phyloP scores from a whole-genome alignment of 2,888 invertebrate species.

The Xestoiulus laeticollis region DNA sequence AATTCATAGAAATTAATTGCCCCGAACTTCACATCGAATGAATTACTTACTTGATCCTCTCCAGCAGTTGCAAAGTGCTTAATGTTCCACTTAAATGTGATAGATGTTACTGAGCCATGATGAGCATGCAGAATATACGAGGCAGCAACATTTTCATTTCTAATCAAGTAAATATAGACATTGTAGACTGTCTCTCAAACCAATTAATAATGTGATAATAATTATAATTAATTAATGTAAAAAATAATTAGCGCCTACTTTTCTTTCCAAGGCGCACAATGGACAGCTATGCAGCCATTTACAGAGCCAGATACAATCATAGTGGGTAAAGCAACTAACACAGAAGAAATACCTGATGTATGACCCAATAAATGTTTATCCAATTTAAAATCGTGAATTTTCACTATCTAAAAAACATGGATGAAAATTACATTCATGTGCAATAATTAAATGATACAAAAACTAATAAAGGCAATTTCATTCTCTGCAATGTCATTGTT shows the following conservation, averaged over 20 bases:
- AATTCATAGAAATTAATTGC: not conserved
- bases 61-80: not conserved
- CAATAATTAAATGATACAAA: not conserved
- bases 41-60: not conserved
- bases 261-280: slow-evolving; percentile 11
- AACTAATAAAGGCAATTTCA: no score
- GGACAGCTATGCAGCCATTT: slow-evolving; percentile 5
- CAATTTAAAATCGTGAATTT: not conserved
- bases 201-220: not conserved
- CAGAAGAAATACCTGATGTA: not conserved
- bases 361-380: slow-evolving; percentile 24
- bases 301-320: slow-evolving; percentile 34
- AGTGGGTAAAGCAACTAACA: not conserved
- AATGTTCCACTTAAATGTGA: not conserved
- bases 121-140: not conserved
- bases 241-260: no score
- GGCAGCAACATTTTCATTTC: not conserved
- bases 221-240: no score
- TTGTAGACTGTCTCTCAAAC: not conserved
- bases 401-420: not conserved
- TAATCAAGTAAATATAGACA: not conserved
- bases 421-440: not conserved
- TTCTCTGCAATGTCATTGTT: not conserved
- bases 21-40: not conserved
- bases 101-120: not conserved